Evolutionary conservation across 2,888 invertebrate genomes (phyloP).

Genomic region (Phytoseiulus persimilis): DNA sequence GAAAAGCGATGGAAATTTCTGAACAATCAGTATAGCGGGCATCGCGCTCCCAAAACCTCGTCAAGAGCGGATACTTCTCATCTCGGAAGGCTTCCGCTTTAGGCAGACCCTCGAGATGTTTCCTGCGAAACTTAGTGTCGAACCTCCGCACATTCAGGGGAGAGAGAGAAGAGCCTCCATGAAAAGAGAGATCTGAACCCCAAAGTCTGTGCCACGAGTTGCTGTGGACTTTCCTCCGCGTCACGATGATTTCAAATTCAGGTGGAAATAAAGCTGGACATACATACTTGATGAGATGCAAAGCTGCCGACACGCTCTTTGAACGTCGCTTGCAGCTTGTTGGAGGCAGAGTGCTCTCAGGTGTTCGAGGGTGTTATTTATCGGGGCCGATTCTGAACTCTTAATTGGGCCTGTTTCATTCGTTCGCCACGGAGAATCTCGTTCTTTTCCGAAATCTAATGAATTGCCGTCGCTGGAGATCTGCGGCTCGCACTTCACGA

Average conservation of each 20-base stretch:
- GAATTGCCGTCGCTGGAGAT: background rate
- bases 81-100: too few relatives aligned
- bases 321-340: background rate
- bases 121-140: too few relatives aligned
- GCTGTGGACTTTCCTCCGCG: background rate
- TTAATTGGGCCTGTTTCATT: background rate
- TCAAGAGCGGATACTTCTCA: too few relatives aligned
- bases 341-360: background rate
- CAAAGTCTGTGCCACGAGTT: background rate
- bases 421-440: background rate
- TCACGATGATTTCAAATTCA: background rate
- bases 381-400: background rate
- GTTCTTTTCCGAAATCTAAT: background rate
- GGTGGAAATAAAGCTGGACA: background rate
- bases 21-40: too few relatives aligned
- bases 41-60: too few relatives aligned
- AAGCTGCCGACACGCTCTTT: background rate
- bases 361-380: background rate
- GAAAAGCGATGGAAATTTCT: too few relatives aligned
- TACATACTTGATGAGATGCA: constrained; percentile 5
- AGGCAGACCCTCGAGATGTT: too few relatives aligned
- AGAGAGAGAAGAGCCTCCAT: too few relatives aligned
- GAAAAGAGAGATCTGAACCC: too few relatives aligned
- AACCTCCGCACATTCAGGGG: too few relatives aligned
- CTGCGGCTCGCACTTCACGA: background rate